These are phyloP conservation scores for Meliscaeva auricollis DNA, from an alignment of 2,888 invertebrate species.

Conservation along the genomic window DNA sequence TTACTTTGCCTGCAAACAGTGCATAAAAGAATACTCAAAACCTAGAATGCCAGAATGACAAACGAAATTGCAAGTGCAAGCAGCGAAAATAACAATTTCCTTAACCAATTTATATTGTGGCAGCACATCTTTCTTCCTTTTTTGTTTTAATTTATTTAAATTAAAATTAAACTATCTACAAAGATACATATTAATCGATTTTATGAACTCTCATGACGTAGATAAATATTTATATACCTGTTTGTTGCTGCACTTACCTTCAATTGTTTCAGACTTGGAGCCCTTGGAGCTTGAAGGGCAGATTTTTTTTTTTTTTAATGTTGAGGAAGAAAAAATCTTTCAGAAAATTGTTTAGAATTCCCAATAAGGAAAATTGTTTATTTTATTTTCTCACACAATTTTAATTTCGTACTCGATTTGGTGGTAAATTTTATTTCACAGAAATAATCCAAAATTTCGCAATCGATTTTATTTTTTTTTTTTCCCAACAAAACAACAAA, in stretches of 20 bases:
- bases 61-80: constrained; percentile 39
- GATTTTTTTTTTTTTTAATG: neutral
- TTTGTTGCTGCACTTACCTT: constrained; percentile 12
- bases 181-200: neutral
- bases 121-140: too few species aligned
- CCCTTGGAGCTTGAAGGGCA: constrained; percentile 14
- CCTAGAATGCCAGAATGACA: neutral
- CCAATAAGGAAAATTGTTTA: neutral
- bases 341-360: too few species aligned
- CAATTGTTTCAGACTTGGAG: constrained; percentile 13
- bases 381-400: constrained; percentile 1
- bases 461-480: neutral
- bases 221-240: neutral
- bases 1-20: neutral
- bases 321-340: too few species aligned
- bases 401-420: constrained; percentile 40
- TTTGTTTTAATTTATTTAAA: neutral
- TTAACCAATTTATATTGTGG: constrained; percentile 44
- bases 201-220: constrained; percentile 4
- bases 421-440: neutral
- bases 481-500: neutral
- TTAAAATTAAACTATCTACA: neutral
- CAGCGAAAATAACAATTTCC: constrained; percentile 31
- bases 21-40: neutral
- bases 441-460: neutral